These are phyloP conservation scores for Parauchenoglanis ngamensis DNA, from an alignment of 2,797 vertebrate genomes.

Conservation along the genomic window DNA sequence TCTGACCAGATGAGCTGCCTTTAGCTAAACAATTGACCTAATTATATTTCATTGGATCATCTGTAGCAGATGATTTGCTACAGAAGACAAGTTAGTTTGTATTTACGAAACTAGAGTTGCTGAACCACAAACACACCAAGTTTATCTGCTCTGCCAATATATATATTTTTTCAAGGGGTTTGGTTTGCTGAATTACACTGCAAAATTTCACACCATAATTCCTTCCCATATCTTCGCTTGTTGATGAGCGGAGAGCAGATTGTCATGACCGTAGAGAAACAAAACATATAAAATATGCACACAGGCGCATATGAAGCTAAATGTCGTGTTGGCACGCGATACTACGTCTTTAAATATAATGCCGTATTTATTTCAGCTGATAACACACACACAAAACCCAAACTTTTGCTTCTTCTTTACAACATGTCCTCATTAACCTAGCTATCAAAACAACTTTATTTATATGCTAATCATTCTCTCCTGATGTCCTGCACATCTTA, in stretches of 20 bases:
- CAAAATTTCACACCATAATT: background rate
- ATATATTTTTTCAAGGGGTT: background rate
- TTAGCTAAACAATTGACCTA: background rate
- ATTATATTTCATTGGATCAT: background rate
- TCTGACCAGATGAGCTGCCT: background rate
- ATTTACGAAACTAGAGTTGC: background rate
- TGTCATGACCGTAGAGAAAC: background rate
- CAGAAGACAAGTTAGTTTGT: background rate
- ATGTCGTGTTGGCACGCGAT: too few relatives aligned
- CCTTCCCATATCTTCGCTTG: background rate
- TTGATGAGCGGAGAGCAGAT: background rate
- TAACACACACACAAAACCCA: background rate
- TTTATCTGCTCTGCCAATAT: background rate
- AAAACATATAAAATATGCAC: background rate
- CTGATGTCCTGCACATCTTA: conserved; percentile 17
- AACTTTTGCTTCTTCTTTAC: conserved; percentile 12
- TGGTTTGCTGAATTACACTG: background rate
- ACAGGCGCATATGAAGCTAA: background rate
- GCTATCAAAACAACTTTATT: conserved; percentile 12
- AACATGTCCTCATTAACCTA: background rate
- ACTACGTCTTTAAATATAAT: background rate
- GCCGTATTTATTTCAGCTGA: background rate
- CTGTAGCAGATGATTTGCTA: background rate
- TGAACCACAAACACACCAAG: background rate
- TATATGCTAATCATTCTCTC: conserved; percentile 27